Conservation (phyloP, 2,113 vertebrate genomes). For the Pelvicachromis taeniatus region DNA sequence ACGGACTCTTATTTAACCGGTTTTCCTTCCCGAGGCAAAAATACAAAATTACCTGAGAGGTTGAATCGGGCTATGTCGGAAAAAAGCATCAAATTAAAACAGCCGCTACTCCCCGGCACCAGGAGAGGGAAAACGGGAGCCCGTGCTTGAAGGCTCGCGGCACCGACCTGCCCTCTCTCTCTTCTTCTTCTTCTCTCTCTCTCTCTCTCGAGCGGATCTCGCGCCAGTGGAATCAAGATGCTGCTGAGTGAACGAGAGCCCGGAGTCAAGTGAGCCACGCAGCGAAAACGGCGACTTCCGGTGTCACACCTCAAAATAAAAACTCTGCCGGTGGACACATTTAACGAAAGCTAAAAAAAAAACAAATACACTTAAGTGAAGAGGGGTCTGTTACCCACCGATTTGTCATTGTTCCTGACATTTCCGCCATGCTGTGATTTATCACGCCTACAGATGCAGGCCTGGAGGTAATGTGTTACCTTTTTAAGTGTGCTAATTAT, state of each 20-base stretch:
- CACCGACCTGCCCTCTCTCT: not conserved
- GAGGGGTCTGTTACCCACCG: not conserved
- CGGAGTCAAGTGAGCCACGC: not conserved
- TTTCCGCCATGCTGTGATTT: not conserved
- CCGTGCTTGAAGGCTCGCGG: not conserved
- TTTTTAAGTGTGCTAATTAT: not conserved
- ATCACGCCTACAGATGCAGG: not conserved
- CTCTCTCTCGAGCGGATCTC: conserved; percentile 21
- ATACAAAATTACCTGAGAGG: conserved; percentile 39
- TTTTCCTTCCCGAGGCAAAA: not conserved
- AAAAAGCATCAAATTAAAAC: not conserved
- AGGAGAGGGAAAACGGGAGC: not conserved
- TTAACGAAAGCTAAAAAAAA: not conserved
- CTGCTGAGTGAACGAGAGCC: not conserved
- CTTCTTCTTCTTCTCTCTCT: not conserved
- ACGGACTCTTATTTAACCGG: not conserved
- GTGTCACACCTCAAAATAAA: conserved; percentile 24
- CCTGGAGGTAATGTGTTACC: not conserved
- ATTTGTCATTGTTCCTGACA: not conserved
- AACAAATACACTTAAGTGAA: not conserved
- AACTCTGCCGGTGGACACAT: not conserved
- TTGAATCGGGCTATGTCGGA: not conserved
- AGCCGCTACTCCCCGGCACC: not conserved
- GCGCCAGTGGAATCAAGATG: conserved; percentile 26
- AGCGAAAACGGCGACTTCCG: not conserved